These are phyloP conservation scores for Sibirionetta formosa DNA, from an alignment of 2,797 vertebrate species.

Conservation along the genomic window DNA sequence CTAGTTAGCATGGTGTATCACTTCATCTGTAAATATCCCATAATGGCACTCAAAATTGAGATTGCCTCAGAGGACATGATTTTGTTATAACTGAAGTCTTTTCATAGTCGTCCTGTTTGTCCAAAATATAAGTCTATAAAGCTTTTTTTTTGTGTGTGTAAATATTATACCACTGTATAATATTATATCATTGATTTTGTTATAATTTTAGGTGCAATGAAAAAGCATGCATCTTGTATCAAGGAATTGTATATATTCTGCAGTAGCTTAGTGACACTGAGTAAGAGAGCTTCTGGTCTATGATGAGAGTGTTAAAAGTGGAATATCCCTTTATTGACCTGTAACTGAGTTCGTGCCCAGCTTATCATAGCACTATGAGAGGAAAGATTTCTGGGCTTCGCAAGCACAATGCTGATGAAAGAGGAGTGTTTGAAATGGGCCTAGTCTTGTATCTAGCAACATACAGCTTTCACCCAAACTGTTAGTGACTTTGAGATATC, in stretches of 20 bases:
- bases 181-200: background rate
- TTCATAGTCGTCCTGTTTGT: background rate
- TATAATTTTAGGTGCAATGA: background rate
- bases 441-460: background rate
- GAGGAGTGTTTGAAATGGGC: background rate
- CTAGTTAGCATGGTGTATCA: background rate
- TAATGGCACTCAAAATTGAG: background rate
- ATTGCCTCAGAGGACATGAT: accelerated
- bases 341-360: background rate
- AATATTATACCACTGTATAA: background rate
- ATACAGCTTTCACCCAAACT: background rate
- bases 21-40: background rate
- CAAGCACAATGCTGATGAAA: background rate
- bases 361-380: background rate
- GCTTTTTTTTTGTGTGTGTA: background rate
- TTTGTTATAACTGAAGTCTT: background rate
- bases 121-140: background rate
- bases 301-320: background rate
- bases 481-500: background rate
- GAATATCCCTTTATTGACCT: background rate
- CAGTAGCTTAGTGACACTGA: background rate
- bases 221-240: background rate
- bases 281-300: background rate
- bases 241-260: background rate
- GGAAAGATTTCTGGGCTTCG: background rate